These are phyloP conservation scores for Pararge aegeria DNA, from an alignment of 1,140 invertebrate species.

Conservation along the genomic window DNA sequence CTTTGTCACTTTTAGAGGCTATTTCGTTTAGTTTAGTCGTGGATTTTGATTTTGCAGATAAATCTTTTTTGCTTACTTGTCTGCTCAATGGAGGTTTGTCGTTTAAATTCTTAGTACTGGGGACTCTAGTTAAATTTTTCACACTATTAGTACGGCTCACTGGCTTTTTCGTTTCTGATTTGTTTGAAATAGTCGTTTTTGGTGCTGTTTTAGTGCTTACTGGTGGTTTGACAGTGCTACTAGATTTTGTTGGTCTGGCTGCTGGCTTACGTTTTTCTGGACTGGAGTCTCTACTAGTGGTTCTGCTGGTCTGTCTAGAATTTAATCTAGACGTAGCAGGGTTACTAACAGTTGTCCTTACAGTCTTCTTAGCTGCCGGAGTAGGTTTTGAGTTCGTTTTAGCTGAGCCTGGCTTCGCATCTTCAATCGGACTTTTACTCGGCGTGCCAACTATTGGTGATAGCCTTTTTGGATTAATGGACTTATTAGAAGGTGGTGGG, in stretches of 20 bases:
- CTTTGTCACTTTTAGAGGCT: constrained; percentile 32
- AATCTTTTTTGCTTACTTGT: constrained; percentile 63
- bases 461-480: constrained; percentile 71
- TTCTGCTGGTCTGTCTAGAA: constrained; percentile 68
- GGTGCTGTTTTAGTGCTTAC: constrained; percentile 51
- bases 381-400: constrained; percentile 50
- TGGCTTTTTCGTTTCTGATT: constrained; percentile 71
- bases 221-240: constrained; percentile 42
- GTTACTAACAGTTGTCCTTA: constrained; percentile 58
- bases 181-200: constrained; percentile 47
- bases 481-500: constrained; percentile 70
- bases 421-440: constrained; percentile 69
- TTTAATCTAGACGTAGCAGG: constrained; percentile 68
- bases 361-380: constrained; percentile 42
- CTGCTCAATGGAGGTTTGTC: constrained; percentile 69
- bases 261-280: constrained; percentile 59
- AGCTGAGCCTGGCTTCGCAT: constrained; percentile 49
- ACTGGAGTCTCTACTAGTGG: constrained; percentile 62
- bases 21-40: constrained; percentile 54
- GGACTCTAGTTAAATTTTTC: constrained; percentile 61
- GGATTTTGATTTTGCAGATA: constrained; percentile 56
- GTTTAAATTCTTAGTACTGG: constrained; percentile 59
- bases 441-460: constrained; percentile 77
- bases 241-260: constrained; percentile 37
- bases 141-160: constrained; percentile 72